Evolutionary conservation across 2,888 invertebrate genomes (phyloP), one percentile per base, ranked within the genome.

Genomic region (Julus scanicus): DNA sequence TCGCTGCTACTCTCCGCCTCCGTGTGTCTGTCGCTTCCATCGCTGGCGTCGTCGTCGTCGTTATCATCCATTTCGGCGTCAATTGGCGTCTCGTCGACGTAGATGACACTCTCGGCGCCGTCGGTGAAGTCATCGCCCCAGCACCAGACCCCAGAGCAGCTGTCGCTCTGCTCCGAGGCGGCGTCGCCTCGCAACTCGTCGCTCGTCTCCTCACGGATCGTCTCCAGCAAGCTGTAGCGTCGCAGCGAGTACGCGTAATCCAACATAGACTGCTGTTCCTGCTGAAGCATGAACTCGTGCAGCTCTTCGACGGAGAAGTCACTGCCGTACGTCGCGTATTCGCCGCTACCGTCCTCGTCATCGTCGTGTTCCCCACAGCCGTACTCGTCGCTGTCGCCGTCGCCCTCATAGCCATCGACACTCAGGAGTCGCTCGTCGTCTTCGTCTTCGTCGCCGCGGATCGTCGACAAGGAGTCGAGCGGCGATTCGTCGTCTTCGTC

Each of bases 181-280:
- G 95, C 95, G 84, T 84, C 84, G 84, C 84, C 40, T 89, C 95
- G 94, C 90, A 96, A 93, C 91, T 97, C 97, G 93, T 97, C 97
- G 90, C 96, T 96, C 29, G 97, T 97, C 93, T 97, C 97, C 93
- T 97, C 97, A 91, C 96, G 94, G 92, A 97, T 97, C 44, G 97
- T 97, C 92, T 97, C 97, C 93, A 97, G 94, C 92, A 87, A 86
- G 29, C 83, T 86, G 83, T 88, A 89, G 4, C 88, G n/a, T 1
- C 83, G n/a, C 48, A 63, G 44, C 71, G 80, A 87, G 44, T 83
- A 87, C 1, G 57, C 57, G 48, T 39, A 49, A n/a, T 48, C 40
- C 20, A 57, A 84, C 29, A 85, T 49, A 11, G 39, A 44, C 85
- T 88, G 88, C 40, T 84, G 88, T 44, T 88, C 86, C 71, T 86